phyloP scores from a whole-genome alignment of 2,797 vertebrate species.

The Lophotriccus pileatus region DNA sequence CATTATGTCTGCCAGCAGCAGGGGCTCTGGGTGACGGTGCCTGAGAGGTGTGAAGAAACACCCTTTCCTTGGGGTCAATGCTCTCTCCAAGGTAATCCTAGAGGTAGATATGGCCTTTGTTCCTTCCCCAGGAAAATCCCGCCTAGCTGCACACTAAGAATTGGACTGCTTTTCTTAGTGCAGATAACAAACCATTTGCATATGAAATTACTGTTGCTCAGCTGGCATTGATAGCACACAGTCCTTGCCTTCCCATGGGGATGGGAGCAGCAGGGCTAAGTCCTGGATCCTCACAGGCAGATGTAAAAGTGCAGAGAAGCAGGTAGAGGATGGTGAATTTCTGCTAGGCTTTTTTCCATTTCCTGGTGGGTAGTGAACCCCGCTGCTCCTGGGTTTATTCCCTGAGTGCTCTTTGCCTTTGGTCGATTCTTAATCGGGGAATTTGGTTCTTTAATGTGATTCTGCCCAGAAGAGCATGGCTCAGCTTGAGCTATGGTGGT shows the following conservation, averaged over 20 bases:
- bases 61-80: not conserved
- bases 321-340: not conserved
- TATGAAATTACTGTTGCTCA: not conserved
- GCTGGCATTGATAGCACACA: not conserved
- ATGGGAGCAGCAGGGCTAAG: not conserved
- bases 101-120: not conserved
- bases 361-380: not conserved
- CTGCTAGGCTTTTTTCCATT: not conserved
- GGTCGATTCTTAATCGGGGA: accelerated
- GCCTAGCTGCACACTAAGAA: not conserved
- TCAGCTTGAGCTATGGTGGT: not conserved
- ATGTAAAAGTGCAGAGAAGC: not conserved
- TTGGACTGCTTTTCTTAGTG: not conserved
- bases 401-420: not conserved
- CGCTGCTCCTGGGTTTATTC: not conserved
- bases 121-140: not conserved
- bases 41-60: not conserved
- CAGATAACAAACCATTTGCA: not conserved
- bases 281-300: not conserved
- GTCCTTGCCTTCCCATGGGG: not conserved
- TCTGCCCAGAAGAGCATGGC: not conserved
- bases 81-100: not conserved
- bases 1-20: not conserved
- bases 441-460: not conserved
- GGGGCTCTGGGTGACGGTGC: not conserved